Evolutionary conservation across 1,140 invertebrate genomes (phyloP).

Genomic region (Macrobrachium rosenbergii): DNA sequence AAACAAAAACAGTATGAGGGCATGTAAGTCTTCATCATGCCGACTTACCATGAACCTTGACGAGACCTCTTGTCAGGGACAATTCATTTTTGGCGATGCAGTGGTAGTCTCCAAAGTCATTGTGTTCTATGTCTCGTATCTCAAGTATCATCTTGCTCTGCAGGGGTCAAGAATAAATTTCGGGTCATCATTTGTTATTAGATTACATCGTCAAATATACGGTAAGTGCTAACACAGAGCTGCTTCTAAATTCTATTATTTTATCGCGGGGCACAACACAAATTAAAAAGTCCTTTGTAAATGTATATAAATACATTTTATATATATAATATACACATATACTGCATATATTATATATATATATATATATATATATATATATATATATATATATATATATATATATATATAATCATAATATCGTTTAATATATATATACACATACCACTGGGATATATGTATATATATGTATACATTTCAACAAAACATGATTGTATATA

Average conservation of each 20-base stretch:
- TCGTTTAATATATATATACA: too few relatives aligned
- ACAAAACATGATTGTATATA: too few relatives aligned
- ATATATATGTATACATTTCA: background rate
- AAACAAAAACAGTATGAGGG: too few relatives aligned
- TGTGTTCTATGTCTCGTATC: constrained; percentile 10
- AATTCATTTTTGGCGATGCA: constrained; percentile 88
- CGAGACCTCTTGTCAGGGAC: constrained; percentile 80
- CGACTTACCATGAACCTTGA: constrained; percentile 80
- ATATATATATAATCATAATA: background rate
- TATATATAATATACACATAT: too few relatives aligned
- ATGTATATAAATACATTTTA: too few relatives aligned
- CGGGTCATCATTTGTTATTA: too few relatives aligned
- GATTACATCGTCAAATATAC: too few relatives aligned
- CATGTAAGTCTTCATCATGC: constrained; percentile 22
- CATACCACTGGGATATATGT: background rate
- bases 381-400: background rate
- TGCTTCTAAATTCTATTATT: too few relatives aligned
- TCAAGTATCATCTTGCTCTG: constrained; percentile 43
- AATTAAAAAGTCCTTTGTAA: too few relatives aligned
- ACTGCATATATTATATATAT: background rate
- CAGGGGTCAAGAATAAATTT: background rate
- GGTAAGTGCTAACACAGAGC: too few relatives aligned
- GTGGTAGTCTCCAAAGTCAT: constrained; percentile 82
- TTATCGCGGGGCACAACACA: too few relatives aligned
- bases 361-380: too few relatives aligned